Base-by-base conservation (phyloP, 2,113 vertebrate species). In the Lucifuga dentata region DNA sequence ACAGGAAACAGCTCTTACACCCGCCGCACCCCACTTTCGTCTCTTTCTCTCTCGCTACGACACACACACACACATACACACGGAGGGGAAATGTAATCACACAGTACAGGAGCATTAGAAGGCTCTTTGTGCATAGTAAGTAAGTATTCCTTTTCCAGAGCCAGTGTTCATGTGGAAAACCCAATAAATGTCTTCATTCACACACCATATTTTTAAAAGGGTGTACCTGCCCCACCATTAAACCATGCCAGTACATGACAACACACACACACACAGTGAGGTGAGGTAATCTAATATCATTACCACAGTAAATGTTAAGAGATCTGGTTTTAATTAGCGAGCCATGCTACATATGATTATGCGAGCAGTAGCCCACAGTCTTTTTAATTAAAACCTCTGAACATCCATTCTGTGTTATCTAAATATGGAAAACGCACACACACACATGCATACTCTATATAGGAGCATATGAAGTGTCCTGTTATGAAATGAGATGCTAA, bases 1-100 rank as follows among this genome's bases (percentile, higher is more conserved):
- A 89, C 92, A 92, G 90, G 91, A 93, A 89, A 85, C 81, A 15
- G 69, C 78, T 80, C 84, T 64, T 81, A 86, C 73, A 76, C 80
- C 81, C 80, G 80, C 82, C 81, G 71, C 81, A 82, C 83, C 84
- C 83, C 81, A 16, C 64, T 80, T 81, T 87, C 41, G 53, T 69
- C 73, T 71, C 11, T 45, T 7, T 60, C 70, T 62, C 59, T 56
- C 39, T 12, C 50, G 36, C 33, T 56, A 49, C 7, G 3, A 49
- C 61, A 21, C 72, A 38, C 67, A 40, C n/a, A 4, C 68, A 12
- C 3, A 33, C 35, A 49, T 49, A 33, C 44, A 49, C 73, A 55
- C 38, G 13, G 9, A 73, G 29, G 52, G 83, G 78, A 82, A 76
- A 78, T 52, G 66, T 63, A 81, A 80, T 81, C 83, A 73, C 5